A percentile compares a stretch with the other conserved stretches of the same genome.
phyloP scores from a whole-genome alignment of 2,113 vertebrate genomes.

The Cyprinodon variegatus region DNA sequence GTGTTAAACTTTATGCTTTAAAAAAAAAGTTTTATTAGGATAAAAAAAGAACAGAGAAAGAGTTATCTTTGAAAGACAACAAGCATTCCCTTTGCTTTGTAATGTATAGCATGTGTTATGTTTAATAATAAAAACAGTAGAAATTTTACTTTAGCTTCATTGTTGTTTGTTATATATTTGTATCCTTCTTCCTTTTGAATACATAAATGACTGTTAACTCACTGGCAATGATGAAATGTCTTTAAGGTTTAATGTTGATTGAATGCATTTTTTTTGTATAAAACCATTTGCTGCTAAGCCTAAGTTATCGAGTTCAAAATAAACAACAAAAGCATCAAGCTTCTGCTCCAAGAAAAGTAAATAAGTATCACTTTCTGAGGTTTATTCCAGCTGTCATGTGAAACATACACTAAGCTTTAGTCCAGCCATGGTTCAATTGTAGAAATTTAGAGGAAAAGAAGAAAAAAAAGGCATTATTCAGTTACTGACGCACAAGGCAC shows the following conservation, averaged over 20 bases:
- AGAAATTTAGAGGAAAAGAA: constrained; percentile 13
- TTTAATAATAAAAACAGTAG: constrained; percentile 66
- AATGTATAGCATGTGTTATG: constrained; percentile 62
- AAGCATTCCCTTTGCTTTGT: constrained; percentile 62
- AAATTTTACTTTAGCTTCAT: constrained; percentile 39
- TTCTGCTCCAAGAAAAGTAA: not conserved
- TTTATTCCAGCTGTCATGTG: constrained; percentile 22
- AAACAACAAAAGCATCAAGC: constrained; percentile 4
- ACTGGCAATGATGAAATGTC: not conserved
- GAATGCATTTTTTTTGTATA: constrained; percentile 3
- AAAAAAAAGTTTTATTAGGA: constrained; percentile 50
- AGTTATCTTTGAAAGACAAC: constrained; percentile 50
- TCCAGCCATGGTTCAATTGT: constrained; percentile 6
- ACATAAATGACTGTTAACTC: not conserved
- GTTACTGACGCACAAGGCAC: constrained; percentile 14
- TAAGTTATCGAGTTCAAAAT: constrained; percentile 10
- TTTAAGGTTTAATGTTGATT: not conserved
- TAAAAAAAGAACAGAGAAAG: constrained; percentile 41
- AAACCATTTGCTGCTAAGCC: constrained; percentile 17
- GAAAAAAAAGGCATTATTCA: constrained; percentile 27
- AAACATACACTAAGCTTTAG: not conserved
- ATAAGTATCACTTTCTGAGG: constrained; percentile 3
- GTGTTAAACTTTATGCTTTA: constrained; percentile 48
- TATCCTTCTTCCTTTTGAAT: not conserved
- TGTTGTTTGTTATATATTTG: constrained; percentile 13